Evolutionary conservation across 2,797 vertebrate genomes (phyloP).

Genomic region (Hippocampus kuda): DNA sequence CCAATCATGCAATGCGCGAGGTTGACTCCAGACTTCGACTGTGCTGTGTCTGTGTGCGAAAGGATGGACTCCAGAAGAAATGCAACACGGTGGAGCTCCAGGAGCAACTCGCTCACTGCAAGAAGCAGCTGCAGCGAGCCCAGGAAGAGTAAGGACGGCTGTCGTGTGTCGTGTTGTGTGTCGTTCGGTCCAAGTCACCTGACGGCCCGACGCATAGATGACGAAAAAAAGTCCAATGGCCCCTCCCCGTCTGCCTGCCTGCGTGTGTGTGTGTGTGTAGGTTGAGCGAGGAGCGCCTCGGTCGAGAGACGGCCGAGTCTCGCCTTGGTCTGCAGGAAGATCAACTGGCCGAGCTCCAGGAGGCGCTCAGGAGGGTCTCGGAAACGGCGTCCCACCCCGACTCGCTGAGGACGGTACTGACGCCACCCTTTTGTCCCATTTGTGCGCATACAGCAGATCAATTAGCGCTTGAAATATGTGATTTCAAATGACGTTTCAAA

Average conservation of each 20-base stretch:
- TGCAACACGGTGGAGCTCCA: slow-evolving; percentile 65
- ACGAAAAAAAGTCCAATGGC: background rate
- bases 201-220: background rate
- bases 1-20: slow-evolving; percentile 25
- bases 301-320: slow-evolving; percentile 66
- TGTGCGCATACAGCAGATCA: background rate
- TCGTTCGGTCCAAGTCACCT: no score
- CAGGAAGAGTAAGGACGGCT: slow-evolving; percentile 72
- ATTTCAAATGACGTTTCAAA: no score
- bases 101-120: slow-evolving; percentile 65
- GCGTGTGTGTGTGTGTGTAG: slow-evolving; percentile 51
- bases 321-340: slow-evolving; percentile 68
- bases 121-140: slow-evolving; percentile 68
- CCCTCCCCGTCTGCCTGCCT: background rate
- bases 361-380: slow-evolving; percentile 67
- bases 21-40: slow-evolving; percentile 8
- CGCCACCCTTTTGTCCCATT: background rate
- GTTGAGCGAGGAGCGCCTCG: slow-evolving; percentile 62
- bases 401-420: slow-evolving; percentile 65
- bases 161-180: background rate
- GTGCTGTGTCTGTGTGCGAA: slow-evolving; percentile 27
- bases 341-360: slow-evolving; percentile 72
- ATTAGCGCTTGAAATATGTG: no score
- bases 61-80: slow-evolving; percentile 44
- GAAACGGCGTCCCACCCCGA: slow-evolving; percentile 50